Evolutionary conservation across 1,140 invertebrate genomes (phyloP).

Genomic region (Argopecten irradians): DNA sequence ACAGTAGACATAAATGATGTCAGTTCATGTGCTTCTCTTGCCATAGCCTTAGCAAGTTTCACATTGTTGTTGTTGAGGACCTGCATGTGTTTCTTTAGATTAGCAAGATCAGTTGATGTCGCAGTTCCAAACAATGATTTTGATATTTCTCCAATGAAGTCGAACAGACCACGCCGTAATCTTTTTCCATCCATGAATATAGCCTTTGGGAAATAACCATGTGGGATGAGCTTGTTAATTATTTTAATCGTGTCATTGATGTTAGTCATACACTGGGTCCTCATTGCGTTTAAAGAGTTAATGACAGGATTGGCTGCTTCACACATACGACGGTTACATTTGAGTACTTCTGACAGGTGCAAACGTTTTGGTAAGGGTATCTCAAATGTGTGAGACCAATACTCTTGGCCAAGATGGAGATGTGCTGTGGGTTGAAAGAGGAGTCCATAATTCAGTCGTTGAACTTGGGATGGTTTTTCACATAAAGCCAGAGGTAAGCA

Average conservation of each 20-base stretch:
- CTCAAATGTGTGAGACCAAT: conserved; percentile 34
- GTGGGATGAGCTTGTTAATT: conserved; percentile 26
- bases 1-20: too few species aligned
- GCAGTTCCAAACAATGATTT: too few species aligned
- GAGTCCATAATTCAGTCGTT: conserved; percentile 36
- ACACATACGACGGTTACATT: background rate
- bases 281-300: too few species aligned
- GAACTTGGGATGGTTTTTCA: too few species aligned
- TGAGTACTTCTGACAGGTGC: background rate
- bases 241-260: conserved; percentile 3
- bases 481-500: too few species aligned
- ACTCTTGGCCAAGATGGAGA: conserved; percentile 29
- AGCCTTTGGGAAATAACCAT: background rate
- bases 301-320: too few species aligned
- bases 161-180: conserved; percentile 24
- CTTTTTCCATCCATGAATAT: background rate
- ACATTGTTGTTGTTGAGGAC: conserved; percentile 15
- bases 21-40: conserved; percentile 13
- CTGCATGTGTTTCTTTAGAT: conserved; percentile 20
- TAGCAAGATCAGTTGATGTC: conserved; percentile 25
- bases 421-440: background rate
- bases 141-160: too few species aligned
- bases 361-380: conserved; percentile 17
- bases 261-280: conserved; percentile 2
- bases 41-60: too few species aligned